Evolutionary conservation across 2,888 invertebrate species (phyloP), one percentile per base, ranked within the genome.

Genomic region (Choristoneura rosaceana): DNA sequence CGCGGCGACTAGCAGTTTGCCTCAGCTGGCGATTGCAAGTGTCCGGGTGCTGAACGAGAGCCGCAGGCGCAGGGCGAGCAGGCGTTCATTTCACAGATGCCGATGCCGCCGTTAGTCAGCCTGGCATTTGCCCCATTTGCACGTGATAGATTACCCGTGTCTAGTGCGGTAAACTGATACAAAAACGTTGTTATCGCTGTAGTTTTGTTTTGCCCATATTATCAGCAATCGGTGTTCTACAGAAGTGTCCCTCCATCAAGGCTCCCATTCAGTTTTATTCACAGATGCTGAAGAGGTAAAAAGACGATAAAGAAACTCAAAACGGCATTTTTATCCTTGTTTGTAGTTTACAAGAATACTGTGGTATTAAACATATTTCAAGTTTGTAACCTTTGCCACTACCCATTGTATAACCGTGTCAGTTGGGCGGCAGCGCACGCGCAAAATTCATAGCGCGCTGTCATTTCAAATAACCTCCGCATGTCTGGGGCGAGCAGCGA

Each of bases 61-160:
- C 63, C 58, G 58, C 58, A 43, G 38, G 47, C 45, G 71, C 62
- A 58, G 67, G 55, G 71, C 47, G 45, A 15, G 55, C 47, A 9
- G 15, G 55, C 62, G 47, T 45, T 33, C 15, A 61, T 61, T 41
- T 62, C 62, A 41, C 61, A 43, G 63, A 33, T 15, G 41, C 69
- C 12, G 66, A 33, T 15, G 41, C 69, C 12, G 66, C 71, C 67
- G 71, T 71, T 68, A 67, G 45, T 62, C 68, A 81, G 76, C 74
- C 76, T 74, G 68, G 80, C 74, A 82, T 81, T 77, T 81, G 79
- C 76, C 76, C 79, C 82, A 83, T 80, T 83, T 81, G 79, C 78
- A 76, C 77, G 78, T 87, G 90, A 90, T 89, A 82, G 87, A 91
- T 90, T 83, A 82, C 79, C 81, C 82, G 81, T 86, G 83, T 81